A percentile compares a stretch with the other conserved stretches of the same genome.
These are phyloP conservation scores for Clarias fuscus DNA, from an alignment of 2,797 vertebrate species.

Conservation along the genomic window DNA sequence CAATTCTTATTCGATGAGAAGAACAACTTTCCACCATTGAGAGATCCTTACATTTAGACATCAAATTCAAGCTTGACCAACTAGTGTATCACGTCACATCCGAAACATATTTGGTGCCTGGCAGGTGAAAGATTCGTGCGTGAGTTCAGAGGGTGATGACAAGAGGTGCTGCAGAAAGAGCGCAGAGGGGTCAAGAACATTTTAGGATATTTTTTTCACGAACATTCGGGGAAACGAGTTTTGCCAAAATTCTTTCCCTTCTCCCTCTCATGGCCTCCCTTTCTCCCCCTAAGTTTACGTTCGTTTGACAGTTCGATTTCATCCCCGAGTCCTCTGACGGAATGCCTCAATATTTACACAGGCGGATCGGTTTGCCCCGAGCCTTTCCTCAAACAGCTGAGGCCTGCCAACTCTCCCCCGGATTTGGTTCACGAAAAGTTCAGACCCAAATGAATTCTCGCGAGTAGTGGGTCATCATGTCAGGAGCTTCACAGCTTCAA, in stretches of 20 bases:
- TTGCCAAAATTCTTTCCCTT: slow-evolving; percentile 47
- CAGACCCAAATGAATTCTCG: slow-evolving; percentile 78
- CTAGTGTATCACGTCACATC: slow-evolving; percentile 30
- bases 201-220: slow-evolving; percentile 30
- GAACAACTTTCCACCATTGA: slow-evolving; percentile 11
- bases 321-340: slow-evolving; percentile 73
- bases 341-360: slow-evolving; percentile 86
- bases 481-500: slow-evolving; percentile 65
- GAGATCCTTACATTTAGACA: slow-evolving; percentile 36
- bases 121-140: slow-evolving; percentile 39
- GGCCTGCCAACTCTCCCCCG: slow-evolving; percentile 66
- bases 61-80: slow-evolving; percentile 29
- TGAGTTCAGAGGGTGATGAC: slow-evolving; percentile 51
- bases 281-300: slow-evolving; percentile 78
- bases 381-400: slow-evolving; percentile 70
- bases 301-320: slow-evolving; percentile 81
- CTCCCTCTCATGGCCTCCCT: slow-evolving; percentile 63
- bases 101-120: slow-evolving; percentile 26
- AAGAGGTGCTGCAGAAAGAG: slow-evolving; percentile 44
- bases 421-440: slow-evolving; percentile 85
- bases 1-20: slow-evolving; percentile 19
- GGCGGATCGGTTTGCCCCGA: slow-evolving; percentile 79
- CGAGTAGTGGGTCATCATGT: slow-evolving; percentile 70
- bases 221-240: slow-evolving; percentile 60
- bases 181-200: slow-evolving; percentile 33